Evolutionary conservation across 2,113 vertebrate genomes (phyloP).

Genomic region (Heptranchias perlo): DNA sequence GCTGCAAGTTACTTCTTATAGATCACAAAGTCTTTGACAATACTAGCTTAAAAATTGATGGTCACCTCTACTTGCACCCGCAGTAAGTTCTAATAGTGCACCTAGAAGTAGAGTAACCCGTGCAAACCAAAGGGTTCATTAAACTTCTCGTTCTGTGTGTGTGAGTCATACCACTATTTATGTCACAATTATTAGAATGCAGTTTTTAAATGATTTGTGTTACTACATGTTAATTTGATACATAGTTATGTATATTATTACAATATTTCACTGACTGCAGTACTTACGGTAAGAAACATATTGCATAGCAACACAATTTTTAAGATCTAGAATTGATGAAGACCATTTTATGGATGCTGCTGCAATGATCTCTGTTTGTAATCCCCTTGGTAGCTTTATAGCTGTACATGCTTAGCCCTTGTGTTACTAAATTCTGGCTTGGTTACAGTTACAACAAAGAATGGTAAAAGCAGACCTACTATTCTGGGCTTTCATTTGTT

Average conservation of each 20-base stretch:
- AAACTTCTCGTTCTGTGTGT: not conserved
- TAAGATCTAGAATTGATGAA: not conserved
- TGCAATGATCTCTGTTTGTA: conserved; percentile 11
- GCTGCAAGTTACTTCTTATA: not conserved
- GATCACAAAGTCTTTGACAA: not conserved
- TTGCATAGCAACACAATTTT: not conserved
- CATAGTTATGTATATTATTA: not conserved
- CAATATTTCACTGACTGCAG: not conserved
- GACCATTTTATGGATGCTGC: not conserved
- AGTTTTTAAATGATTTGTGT: not conserved
- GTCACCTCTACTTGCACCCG: not conserved
- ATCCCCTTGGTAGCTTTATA: not conserved
- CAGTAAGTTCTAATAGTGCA: not conserved
- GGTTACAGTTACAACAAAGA: not conserved
- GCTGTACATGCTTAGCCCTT: not conserved
- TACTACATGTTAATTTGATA: not conserved
- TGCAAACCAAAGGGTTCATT: not conserved
- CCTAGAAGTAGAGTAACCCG: not conserved
- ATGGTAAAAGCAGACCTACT: not conserved
- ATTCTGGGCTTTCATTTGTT: not conserved
- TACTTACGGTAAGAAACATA: not conserved
- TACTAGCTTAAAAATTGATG: not conserved
- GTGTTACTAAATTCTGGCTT: not conserved
- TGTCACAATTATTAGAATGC: not conserved
- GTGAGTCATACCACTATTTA: not conserved